Evolutionary conservation across 2,113 vertebrate species (phyloP).

Genomic region (Lampris incognitus): DNA sequence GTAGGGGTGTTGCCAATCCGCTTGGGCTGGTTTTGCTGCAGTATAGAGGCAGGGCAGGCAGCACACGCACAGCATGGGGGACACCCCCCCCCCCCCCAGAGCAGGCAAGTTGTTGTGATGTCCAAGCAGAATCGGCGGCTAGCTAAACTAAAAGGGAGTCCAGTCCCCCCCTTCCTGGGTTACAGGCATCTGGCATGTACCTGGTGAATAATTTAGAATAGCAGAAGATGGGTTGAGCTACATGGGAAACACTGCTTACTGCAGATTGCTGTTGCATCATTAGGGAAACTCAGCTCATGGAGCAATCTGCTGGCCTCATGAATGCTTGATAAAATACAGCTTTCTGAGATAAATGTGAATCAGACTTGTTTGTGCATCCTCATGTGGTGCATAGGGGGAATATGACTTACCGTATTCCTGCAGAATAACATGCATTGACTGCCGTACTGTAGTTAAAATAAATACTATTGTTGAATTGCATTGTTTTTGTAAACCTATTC

Average conservation of each 20-base stretch:
- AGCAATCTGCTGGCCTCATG: conserved; percentile 3
- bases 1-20: conserved; percentile 40
- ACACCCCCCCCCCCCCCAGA: not conserved
- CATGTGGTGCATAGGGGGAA: too few relatives aligned
- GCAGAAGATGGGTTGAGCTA: conserved; percentile 38
- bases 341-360: too few relatives aligned
- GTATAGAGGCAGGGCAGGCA: conserved; percentile 56
- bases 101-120: conserved; percentile 17
- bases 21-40: conserved; percentile 68
- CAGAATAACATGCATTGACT: too few relatives aligned
- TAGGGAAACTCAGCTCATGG: conserved; percentile 5
- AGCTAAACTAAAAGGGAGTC: conserved; percentile 8
- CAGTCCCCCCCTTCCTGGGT: conserved; percentile 17
- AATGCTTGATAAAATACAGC: too few relatives aligned
- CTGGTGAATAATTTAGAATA: conserved; percentile 63
- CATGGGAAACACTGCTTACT: conserved; percentile 18
- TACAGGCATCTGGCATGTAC: conserved; percentile 25
- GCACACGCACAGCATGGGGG: conserved; percentile 48
- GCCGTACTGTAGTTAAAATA: too few relatives aligned
- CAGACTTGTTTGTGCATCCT: too few relatives aligned
- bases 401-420: too few relatives aligned
- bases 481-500: too few relatives aligned
- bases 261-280: conserved; percentile 11
- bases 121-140: conserved; percentile 16
- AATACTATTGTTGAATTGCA: too few relatives aligned